Conservation (phyloP, 2,113 vertebrate genomes). For the Andinoacara biseriatus region DNA sequence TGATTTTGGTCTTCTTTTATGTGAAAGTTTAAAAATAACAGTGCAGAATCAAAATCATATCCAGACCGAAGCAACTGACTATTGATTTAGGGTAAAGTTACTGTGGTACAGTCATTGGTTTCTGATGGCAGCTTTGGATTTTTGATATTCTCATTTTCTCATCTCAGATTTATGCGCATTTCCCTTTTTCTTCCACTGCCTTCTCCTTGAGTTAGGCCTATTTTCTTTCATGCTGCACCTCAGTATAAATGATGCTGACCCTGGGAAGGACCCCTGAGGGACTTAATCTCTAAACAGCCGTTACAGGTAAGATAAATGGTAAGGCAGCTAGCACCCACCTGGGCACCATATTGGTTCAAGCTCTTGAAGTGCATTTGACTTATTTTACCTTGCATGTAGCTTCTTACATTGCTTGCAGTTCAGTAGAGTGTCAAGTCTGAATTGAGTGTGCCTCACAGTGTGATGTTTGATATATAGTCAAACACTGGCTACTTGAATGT, state of each 20-base stretch:
- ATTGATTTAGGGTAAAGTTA: not conserved
- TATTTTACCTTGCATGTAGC: slow-evolving; percentile 60
- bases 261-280: slow-evolving; percentile 60
- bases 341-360: slow-evolving; percentile 61
- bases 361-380: slow-evolving; percentile 66
- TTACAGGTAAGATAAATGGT: slow-evolving; percentile 70
- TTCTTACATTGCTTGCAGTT: slow-evolving; percentile 15
- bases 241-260: slow-evolving; percentile 69
- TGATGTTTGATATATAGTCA: slow-evolving; percentile 1
- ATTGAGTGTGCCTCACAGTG: not conserved
- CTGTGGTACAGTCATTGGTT: not conserved
- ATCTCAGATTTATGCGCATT: slow-evolving; percentile 25
- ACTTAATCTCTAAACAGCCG: slow-evolving; percentile 72
- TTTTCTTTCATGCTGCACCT: slow-evolving; percentile 53
- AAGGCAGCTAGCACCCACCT: slow-evolving; percentile 59
- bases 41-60: not conserved
- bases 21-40: not conserved
- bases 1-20: not conserved
- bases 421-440: not conserved
- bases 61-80: not conserved
- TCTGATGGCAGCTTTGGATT: slow-evolving; percentile 7
- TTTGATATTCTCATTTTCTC: not conserved
- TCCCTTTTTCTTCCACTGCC: not conserved
- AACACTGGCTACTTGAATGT: not conserved
- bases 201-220: slow-evolving; percentile 40